phyloP scores from a whole-genome alignment of 1,140 invertebrate species.

The Ditylenchus dipsaci region DNA sequence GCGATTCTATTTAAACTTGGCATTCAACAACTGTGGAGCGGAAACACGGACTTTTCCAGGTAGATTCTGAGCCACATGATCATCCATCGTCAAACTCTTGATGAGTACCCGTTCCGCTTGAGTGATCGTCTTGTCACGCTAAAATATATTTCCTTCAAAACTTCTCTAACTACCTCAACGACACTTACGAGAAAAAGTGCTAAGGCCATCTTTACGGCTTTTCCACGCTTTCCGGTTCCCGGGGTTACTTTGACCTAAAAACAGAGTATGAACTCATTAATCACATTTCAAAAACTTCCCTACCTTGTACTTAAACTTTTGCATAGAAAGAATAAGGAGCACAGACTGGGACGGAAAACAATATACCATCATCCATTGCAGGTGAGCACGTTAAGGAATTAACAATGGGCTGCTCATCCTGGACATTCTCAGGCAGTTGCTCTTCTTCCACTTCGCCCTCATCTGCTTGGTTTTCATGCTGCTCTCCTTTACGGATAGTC shows the following conservation, averaged over 20 bases:
- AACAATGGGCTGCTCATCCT: constrained; percentile 59
- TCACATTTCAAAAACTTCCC: too few relatives aligned
- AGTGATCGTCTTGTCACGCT: constrained; percentile 72
- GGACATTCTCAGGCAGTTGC: constrained; percentile 46
- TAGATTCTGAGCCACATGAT: constrained; percentile 84
- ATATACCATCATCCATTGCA: constrained; percentile 77
- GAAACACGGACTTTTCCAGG: constrained; percentile 94
- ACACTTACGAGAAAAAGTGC: constrained; percentile 71
- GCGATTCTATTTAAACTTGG: constrained; percentile 2
- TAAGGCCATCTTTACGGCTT: constrained; percentile 85
- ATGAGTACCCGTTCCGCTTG: constrained; percentile 84
- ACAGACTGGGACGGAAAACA: constrained; percentile 88
- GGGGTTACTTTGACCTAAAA: constrained; percentile 92
- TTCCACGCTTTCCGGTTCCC: constrained; percentile 87
- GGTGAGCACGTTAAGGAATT: constrained; percentile 78
- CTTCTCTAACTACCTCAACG: neutral
- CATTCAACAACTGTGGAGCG: constrained; percentile 57
- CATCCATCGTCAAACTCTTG: constrained; percentile 78
- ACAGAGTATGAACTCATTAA: too few relatives aligned
- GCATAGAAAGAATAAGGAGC: constrained; percentile 81
- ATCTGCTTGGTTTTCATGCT: constrained; percentile 40
- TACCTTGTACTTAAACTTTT: constrained; percentile 77
- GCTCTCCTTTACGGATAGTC: neutral
- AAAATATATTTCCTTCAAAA: constrained; percentile 15
- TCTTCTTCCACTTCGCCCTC: constrained; percentile 46